Evolutionary conservation across 2,113 vertebrate genomes (phyloP).

Genomic region (Boulengeromyrus knoepffleri): DNA sequence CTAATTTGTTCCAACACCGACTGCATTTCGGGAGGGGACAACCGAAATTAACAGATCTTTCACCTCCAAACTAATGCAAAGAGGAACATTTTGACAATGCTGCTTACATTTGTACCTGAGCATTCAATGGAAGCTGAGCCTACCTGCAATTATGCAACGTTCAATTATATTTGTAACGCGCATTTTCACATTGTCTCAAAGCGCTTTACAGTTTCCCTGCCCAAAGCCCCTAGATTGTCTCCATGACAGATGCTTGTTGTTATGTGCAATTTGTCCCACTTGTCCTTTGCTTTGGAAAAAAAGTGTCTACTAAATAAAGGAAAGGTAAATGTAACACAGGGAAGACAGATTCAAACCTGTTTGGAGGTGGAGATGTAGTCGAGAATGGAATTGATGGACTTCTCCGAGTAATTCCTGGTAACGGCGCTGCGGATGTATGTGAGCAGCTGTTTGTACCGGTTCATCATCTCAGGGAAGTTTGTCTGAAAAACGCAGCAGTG

Average conservation of each 20-base stretch:
- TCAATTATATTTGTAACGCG: background rate
- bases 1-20: background rate
- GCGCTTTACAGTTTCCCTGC: background rate
- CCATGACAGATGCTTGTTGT: background rate
- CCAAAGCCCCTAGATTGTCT: background rate
- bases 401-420: constrained; percentile 98
- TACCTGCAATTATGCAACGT: background rate
- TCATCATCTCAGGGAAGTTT: constrained; percentile 99
- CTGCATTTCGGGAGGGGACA: too few relatives aligned
- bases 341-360: constrained; percentile 71
- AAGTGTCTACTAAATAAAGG: background rate
- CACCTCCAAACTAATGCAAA: background rate
- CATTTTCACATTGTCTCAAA: background rate
- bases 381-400: constrained; percentile 99
- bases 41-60: too few relatives aligned
- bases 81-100: background rate
- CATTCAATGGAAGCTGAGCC: background rate
- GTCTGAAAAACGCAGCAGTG: constrained; percentile 57
- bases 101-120: background rate
- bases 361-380: constrained; percentile 99
- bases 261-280: background rate
- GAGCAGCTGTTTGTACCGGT: constrained; percentile 91
- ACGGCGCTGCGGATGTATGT: constrained; percentile 87
- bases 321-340: background rate
- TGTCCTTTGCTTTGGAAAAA: background rate